A percentile compares a stretch with the other conserved stretches of the same genome.
These are phyloP conservation scores for Lasioglossum villosulum DNA, from an alignment of 2,888 invertebrate genomes.

Conservation along the genomic window DNA sequence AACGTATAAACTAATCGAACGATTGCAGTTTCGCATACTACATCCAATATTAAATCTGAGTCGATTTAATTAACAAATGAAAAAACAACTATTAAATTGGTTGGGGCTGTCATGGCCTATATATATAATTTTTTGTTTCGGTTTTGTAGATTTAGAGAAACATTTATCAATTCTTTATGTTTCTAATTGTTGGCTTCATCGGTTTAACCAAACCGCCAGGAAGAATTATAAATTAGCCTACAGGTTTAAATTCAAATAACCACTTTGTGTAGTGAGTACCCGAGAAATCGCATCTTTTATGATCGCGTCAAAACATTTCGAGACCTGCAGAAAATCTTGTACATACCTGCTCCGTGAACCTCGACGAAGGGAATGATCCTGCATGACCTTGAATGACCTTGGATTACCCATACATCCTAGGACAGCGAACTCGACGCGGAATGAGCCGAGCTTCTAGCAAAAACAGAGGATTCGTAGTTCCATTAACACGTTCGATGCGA, in stretches of 20 bases:
- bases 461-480: background rate
- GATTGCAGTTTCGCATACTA: background rate
- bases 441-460: background rate
- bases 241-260: background rate
- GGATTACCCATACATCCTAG: background rate
- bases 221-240: background rate
- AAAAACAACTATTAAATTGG: background rate
- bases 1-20: too few species aligned
- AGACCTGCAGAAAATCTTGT: background rate
- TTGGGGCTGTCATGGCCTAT: background rate
- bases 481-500: background rate
- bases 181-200: background rate
- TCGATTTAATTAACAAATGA: background rate
- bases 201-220: background rate
- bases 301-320: background rate
- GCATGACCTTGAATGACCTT: background rate
- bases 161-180: background rate
- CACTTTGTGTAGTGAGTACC: background rate
- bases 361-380: background rate
- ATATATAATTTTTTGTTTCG: background rate
- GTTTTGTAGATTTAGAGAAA: background rate
- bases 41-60: background rate
- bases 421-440: background rate
- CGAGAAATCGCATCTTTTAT: background rate
- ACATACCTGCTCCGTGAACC: background rate